Evolutionary conservation across 2,797 vertebrate species (phyloP), one percentile per base, ranked within the genome.

Genomic region (Dryobates pubescens): DNA sequence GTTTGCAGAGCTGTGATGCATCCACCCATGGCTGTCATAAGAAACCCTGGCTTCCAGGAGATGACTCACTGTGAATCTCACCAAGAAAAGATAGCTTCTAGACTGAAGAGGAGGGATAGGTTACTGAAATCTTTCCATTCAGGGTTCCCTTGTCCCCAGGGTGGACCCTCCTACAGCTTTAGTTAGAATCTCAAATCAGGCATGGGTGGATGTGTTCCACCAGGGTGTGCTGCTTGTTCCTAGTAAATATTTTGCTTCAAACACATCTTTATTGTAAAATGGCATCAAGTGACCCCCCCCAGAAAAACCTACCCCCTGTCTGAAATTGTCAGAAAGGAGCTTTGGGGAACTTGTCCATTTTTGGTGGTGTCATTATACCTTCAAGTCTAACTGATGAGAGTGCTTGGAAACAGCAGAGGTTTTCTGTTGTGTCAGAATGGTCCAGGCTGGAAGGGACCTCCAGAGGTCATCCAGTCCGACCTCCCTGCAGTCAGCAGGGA

Each of bases 321-420:
- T 36, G 61, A 30, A 68, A 76, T 71, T 9, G 3, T 56, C 51
- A 71, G 54, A 62, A 62, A 77, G 30, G 12, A 77, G 43, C 62
- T 61, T 69, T 30, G 7, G 45, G 26, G 27, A 70, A 57, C 12
- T 29, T 72, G 47, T 63, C 10, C 62, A 7, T 38, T 88, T 81
- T 73, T 32, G 45, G 19, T 78, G 49, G 2, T 84, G 18, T 70
- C 68, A 76, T 70, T 61, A 36, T 11, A 41, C 23, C 43, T 13
- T 32, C 5, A 82, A 56, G 9, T 74, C 45, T 86, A 4, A 75
- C 61, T 78, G 62, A n/a, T 82, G 41, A 90, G 36, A 51, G 26
- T 61, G 77, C 20, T 62, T 75, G 16, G 6, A 88, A 86, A 30
- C 65, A 0, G 1, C 17, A 0, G 1, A 7, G 4, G 4, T 3